Conservation (phyloP, 2,797 vertebrate species). For the Cyprinodon diabolis region DNA sequence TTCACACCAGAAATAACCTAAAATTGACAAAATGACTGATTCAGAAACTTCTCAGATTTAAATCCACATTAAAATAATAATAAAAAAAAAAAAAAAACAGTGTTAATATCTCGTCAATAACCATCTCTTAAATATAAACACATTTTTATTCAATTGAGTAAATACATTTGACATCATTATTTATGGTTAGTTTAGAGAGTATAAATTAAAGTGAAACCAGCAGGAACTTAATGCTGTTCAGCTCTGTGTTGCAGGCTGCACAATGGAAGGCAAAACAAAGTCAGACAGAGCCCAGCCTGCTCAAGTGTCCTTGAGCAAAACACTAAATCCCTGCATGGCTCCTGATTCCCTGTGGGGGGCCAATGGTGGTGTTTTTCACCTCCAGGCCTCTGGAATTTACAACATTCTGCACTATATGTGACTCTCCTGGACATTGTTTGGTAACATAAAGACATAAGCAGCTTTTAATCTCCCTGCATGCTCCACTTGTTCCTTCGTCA, state of each 20-base stretch:
- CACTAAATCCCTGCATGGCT: constrained; percentile 21
- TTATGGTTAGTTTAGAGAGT: background rate
- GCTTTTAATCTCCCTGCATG: constrained; percentile 52
- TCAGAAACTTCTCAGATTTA: background rate
- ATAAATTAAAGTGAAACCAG: background rate
- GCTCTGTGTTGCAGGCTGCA: constrained; percentile 5
- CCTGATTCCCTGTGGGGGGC: constrained; percentile 24
- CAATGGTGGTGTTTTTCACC: constrained; percentile 17
- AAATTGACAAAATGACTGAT: background rate
- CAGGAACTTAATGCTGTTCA: background rate
- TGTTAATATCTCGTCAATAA: no score
- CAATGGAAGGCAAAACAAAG: constrained; percentile 6
- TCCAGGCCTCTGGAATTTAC: background rate
- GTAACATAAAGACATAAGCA: constrained; percentile 56
- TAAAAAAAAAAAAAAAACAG: background rate
- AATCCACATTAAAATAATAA: no score
- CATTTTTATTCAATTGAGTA: background rate
- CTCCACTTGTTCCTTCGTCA: constrained; percentile 24
- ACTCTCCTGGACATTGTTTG: constrained; percentile 38
- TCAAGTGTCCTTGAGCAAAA: constrained; percentile 37
- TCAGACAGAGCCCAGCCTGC: constrained; percentile 10
- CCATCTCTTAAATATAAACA: background rate
- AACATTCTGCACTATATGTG: background rate
- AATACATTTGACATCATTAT: background rate
- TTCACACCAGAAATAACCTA: background rate